Conservation (phyloP, 2,888 invertebrate genomes). For the Pammene fasciana region DNA sequence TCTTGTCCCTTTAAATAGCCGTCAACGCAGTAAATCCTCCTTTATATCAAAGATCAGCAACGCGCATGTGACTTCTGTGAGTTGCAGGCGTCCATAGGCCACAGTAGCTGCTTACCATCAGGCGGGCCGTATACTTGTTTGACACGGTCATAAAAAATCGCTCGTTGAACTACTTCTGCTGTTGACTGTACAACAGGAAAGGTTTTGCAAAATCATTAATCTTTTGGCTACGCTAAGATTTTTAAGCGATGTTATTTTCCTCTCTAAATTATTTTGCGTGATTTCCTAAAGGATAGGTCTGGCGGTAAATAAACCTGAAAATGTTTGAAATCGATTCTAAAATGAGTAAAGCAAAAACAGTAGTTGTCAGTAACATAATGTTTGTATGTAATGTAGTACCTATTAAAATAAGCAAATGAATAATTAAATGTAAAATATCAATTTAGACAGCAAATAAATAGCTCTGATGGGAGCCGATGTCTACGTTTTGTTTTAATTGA, state of each 20-base stretch:
- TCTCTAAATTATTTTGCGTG: slow-evolving; percentile 14
- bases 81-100: no score
- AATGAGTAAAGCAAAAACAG: neutral
- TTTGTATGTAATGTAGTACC: no score
- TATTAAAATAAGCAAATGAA: no score
- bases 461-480: no score
- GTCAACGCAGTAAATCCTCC: no score
- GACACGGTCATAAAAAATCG: neutral
- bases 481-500: no score
- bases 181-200: neutral
- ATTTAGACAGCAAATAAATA: no score
- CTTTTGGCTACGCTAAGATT: slow-evolving; percentile 23
- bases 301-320: slow-evolving; percentile 1
- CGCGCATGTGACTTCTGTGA: no score
- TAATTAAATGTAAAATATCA: no score
- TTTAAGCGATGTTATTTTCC: slow-evolving; percentile 18
- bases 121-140: neutral
- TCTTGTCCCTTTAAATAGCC: no score
- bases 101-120: neutral
- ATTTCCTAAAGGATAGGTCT: neutral
- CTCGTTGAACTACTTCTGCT: neutral
- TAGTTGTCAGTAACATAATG: no score
- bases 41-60: no score
- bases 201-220: slow-evolving; percentile 33
- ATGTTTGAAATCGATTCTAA: neutral